Percentiles rank a stretch among this genome's conserved stretches.
Evolutionary conservation across 1,140 invertebrate genomes (phyloP).

Genomic region (Heliothis subflexa): DNA sequence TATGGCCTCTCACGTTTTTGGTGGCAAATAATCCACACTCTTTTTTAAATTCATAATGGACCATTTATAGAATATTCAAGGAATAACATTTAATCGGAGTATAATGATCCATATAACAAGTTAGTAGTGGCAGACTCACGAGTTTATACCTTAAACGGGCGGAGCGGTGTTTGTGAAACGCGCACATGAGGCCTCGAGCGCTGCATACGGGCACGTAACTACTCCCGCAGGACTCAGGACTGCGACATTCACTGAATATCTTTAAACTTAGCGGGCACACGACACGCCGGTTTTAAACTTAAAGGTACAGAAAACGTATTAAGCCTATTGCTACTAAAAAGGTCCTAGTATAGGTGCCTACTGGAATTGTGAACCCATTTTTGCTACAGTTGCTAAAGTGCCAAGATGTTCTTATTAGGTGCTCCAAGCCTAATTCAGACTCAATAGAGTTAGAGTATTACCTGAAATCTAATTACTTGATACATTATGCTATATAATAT

Average conservation of each 20-base stretch:
- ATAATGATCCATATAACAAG: conserved; percentile 32
- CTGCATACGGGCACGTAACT: conserved; percentile 51
- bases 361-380: neutral
- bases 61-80: conserved; percentile 28
- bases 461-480: too few species aligned
- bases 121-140: conserved; percentile 15
- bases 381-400: too few species aligned
- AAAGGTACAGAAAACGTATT: conserved; percentile 32
- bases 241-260: conserved; percentile 56
- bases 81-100: conserved; percentile 17
- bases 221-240: conserved; percentile 49
- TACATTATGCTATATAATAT: too few species aligned
- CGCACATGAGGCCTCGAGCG: conserved; percentile 40
- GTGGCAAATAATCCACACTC: neutral
- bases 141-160: conserved; percentile 45
- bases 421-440: too few species aligned
- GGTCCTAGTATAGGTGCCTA: neutral
- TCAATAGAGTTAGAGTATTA: too few species aligned
- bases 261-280: conserved; percentile 53
- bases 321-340: conserved; percentile 15
- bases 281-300: conserved; percentile 43
- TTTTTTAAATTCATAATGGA: neutral
- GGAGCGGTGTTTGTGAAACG: conserved; percentile 36
- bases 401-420: too few species aligned
- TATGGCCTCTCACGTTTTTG: neutral